Evolutionary conservation across 2,797 vertebrate species (phyloP).

Genomic region (Emydoidea blandingii): DNA sequence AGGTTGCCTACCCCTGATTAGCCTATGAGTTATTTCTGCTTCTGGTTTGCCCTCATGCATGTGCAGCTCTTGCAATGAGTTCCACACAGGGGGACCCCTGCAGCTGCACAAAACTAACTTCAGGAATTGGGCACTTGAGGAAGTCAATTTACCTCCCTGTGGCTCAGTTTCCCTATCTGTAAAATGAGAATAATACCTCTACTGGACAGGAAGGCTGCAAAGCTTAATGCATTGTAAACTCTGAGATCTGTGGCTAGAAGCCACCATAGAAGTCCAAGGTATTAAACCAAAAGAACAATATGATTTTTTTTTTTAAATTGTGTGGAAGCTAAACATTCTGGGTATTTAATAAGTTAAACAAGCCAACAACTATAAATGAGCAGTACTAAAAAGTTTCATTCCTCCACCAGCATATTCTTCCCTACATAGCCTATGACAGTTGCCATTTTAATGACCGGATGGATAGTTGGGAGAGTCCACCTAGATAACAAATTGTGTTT

Average conservation of each 20-base stretch:
- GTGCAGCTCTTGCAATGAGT: neutral
- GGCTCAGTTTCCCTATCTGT: neutral
- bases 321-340: neutral
- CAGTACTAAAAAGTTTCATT: rapidly evolving
- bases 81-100: neutral
- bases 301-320: neutral
- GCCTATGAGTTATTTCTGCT: rapidly evolving
- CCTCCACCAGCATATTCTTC: neutral
- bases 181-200: neutral
- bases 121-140: neutral
- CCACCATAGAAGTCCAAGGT: neutral
- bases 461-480: neutral
- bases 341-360: neutral
- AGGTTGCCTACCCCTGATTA: too few species aligned
- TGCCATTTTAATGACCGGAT: neutral
- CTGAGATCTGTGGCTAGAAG: neutral
- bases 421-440: rapidly evolving
- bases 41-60: neutral
- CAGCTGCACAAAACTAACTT: rapidly evolving
- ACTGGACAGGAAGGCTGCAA: neutral
- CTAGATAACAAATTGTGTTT: neutral
- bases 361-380: neutral
- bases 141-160: neutral
- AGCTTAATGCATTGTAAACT: neutral
- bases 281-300: neutral